Base-by-base conservation (phyloP, 2,888 invertebrate genomes). In the Drosophila longiperda region DNA sequence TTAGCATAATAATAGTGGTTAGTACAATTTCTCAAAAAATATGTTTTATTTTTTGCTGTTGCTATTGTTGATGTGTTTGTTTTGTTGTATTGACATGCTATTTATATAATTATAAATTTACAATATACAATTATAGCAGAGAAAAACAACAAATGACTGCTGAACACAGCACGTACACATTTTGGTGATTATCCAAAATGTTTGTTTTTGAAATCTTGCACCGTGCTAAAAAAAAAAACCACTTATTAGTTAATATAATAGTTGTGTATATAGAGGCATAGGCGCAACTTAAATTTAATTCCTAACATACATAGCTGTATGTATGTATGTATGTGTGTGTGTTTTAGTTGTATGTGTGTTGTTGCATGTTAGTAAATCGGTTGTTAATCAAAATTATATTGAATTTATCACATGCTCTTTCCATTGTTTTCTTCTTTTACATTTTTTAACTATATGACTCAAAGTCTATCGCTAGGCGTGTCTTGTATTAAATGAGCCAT, bases 11-110 rank as follows among this genome's bases (percentile, higher is more conserved):
- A 74, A 57, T 67, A 65, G 42, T 55, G 52, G 68, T 79, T 88
- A 82, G 78, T 89, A 89, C 75, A 90, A 80, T 78, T 90, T 90
- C 78, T 89, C 90, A 55, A 86, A 86, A 86, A 89, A 89, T 86
- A 90, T 79, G 70, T 64, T 26, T 40, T 29, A 49, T 45, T 36
- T 53, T 61, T 57, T 52, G 34, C 57, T 64, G 61, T 63, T 72
- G 55, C 26, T 26, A 54, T 54, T 54, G 53, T 32, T 59, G 20
- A 42, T 64, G 50, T 60, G 38, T 38, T 67, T 33, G 20, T 59
- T n/a, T 26, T 42, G 32, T 17, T 38, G 20, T 52, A n/a, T 17
- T 15, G 34, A n/a, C 40, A 40, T 54, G 33, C 5, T 17, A 45
- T 15, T n/a, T 45, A 48, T 23, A 23, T 68, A 38, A 15, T 66